Evolutionary conservation across 2,888 invertebrate species (phyloP).

Genomic region (Trypoxylon attenuatum): DNA sequence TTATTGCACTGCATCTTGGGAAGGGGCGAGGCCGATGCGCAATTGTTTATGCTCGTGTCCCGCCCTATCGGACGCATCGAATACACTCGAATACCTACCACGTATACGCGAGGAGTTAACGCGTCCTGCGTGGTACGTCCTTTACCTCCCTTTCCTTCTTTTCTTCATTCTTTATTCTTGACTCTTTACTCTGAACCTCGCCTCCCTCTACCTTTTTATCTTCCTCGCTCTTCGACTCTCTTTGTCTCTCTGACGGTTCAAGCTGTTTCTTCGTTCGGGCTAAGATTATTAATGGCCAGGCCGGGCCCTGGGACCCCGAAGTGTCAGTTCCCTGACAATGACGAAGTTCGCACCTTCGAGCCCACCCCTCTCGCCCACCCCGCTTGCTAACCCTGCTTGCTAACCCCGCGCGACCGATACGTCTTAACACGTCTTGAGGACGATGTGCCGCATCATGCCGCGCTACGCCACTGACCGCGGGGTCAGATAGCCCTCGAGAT

Average conservation of each 20-base stretch:
- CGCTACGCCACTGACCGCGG: not conserved
- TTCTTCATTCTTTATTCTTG: constrained; percentile 27
- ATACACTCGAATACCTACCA: constrained; percentile 56
- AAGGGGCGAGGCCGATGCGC: constrained; percentile 72
- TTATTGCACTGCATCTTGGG: constrained; percentile 64
- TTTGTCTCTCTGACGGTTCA: not conserved
- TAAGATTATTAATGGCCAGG: constrained; percentile 60
- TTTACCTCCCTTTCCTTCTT: too few species aligned
- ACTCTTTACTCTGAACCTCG: constrained; percentile 24
- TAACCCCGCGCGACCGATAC: not conserved
- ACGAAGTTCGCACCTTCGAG: constrained; percentile 55
- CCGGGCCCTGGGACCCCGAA: constrained; percentile 40
- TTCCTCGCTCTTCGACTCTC: constrained; percentile 15
- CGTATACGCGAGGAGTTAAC: constrained; percentile 31
- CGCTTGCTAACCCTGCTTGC: not conserved
- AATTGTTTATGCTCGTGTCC: constrained; percentile 73
- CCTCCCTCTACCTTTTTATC: constrained; percentile 3
- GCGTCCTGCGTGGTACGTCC: not conserved
- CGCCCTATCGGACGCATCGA: constrained; percentile 73
- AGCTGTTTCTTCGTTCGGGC: constrained; percentile 54
- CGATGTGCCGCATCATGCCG: not conserved
- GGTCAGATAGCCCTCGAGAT: not conserved
- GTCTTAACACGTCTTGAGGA: not conserved
- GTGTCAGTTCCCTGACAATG: constrained; percentile 59
- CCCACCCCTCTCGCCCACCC: constrained; percentile 25